These are phyloP conservation scores for Prochilodus magdalenae DNA, from an alignment of 2,113 vertebrate genomes.

Conservation along the genomic window DNA sequence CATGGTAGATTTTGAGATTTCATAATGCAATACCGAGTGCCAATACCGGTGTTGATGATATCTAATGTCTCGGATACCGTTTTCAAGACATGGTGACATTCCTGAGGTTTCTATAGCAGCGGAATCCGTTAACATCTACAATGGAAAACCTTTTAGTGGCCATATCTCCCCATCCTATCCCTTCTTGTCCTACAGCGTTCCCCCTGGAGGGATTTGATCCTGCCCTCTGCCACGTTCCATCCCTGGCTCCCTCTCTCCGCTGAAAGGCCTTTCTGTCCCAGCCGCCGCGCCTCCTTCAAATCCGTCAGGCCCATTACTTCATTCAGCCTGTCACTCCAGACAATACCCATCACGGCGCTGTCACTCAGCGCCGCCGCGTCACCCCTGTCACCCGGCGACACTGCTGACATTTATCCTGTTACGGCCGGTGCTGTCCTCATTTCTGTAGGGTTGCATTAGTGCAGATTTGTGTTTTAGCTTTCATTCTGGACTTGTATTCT, in stretches of 20 bases:
- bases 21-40: no score
- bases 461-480: not conserved
- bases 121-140: no score
- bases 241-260: not conserved
- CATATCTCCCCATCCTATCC: not conserved
- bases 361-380: conserved; percentile 35
- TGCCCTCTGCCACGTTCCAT: not conserved
- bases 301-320: conserved; percentile 17
- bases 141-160: not conserved
- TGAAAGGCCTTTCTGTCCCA: not conserved
- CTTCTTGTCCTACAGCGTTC: not conserved
- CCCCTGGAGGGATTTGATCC: conserved; percentile 9
- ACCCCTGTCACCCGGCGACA: conserved; percentile 2
- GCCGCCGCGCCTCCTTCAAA: conserved; percentile 24
- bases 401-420: conserved; percentile 26
- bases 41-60: no score
- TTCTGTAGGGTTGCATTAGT: not conserved
- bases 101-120: not conserved
- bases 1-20: no score
- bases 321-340: conserved; percentile 27
- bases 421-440: not conserved
- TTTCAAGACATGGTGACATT: not conserved
- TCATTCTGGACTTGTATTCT: not conserved
- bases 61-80: no score
- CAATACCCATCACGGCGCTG: conserved; percentile 16